Percentiles rank a stretch among this genome's conserved stretches.
Evolutionary conservation across 2,888 invertebrate genomes (phyloP).

Genomic region (Harpalus rubripes): DNA sequence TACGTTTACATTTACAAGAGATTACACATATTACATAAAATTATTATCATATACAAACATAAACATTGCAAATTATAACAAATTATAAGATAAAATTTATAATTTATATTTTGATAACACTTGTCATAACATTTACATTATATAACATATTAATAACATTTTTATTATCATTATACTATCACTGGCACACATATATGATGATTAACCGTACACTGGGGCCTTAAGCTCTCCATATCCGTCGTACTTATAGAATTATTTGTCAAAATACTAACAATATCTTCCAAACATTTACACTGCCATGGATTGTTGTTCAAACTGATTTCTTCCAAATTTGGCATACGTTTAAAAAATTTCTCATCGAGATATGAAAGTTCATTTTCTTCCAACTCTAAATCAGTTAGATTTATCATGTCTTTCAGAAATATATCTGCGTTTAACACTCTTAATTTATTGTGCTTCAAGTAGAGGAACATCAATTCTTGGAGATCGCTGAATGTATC

Average conservation of each 20-base stretch:
- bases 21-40: no score
- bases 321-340: slow-evolving; percentile 63
- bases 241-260: slow-evolving; percentile 17
- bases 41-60: no score
- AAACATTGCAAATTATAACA: no score
- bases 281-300: slow-evolving; percentile 68
- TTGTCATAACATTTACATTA: no score
- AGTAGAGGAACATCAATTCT: slow-evolving; percentile 63
- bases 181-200: background rate
- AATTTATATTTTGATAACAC: no score
- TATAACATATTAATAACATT: no score
- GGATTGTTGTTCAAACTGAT: slow-evolving; percentile 68
- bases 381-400: slow-evolving; percentile 54
- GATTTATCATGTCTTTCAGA: slow-evolving; percentile 54
- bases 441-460: slow-evolving; percentile 64
- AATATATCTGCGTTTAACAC: slow-evolving; percentile 45
- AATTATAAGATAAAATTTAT: no score
- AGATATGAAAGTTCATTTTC: slow-evolving; percentile 63
- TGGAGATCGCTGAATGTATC: slow-evolving; percentile 57
- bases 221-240: background rate
- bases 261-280: slow-evolving; percentile 41
- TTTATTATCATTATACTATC: background rate
- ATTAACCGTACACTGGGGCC: slow-evolving; percentile 14
- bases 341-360: slow-evolving; percentile 56
- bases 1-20: no score